A percentile compares a stretch with the other conserved stretches of the same genome.
phyloP scores from a whole-genome alignment of 2,888 invertebrate species.

The Elysia crispata region DNA sequence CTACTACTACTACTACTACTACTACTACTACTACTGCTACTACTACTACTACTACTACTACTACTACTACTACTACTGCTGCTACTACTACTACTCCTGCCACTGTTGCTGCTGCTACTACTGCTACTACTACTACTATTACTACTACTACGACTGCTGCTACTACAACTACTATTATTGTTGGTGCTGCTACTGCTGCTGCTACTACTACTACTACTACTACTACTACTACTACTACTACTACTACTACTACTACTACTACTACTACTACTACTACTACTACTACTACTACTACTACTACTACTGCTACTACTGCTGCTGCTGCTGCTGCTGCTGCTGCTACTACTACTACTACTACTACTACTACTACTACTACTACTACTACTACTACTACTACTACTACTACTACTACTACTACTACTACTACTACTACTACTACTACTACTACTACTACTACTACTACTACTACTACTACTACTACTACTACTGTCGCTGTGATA shows the following conservation, averaged over 20 bases:
- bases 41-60: slow-evolving; percentile 28
- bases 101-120: not conserved
- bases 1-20: slow-evolving; percentile 31
- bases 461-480: not conserved
- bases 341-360: slow-evolving; percentile 31
- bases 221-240: not conserved
- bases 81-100: too few species aligned
- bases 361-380: slow-evolving; percentile 34
- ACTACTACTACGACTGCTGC: too few species aligned
- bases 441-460: not conserved
- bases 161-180: too few species aligned
- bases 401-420: not conserved
- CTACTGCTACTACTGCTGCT: slow-evolving; percentile 20
- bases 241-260: slow-evolving; percentile 13
- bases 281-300: slow-evolving; percentile 19
- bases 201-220: too few species aligned
- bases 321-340: slow-evolving; percentile 21
- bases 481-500: not conserved
- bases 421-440: slow-evolving; percentile 23
- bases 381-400: slow-evolving; percentile 17
- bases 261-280: slow-evolving; percentile 31
- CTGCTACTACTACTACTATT: slow-evolving; percentile 11
- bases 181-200: too few species aligned
- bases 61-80: slow-evolving; percentile 10
- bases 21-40: slow-evolving; percentile 31